Percentiles rank a stretch among this genome's conserved stretches.
Conservation (phyloP, 2,888 invertebrate genomes). For the Lacanobia wlatinum region DNA sequence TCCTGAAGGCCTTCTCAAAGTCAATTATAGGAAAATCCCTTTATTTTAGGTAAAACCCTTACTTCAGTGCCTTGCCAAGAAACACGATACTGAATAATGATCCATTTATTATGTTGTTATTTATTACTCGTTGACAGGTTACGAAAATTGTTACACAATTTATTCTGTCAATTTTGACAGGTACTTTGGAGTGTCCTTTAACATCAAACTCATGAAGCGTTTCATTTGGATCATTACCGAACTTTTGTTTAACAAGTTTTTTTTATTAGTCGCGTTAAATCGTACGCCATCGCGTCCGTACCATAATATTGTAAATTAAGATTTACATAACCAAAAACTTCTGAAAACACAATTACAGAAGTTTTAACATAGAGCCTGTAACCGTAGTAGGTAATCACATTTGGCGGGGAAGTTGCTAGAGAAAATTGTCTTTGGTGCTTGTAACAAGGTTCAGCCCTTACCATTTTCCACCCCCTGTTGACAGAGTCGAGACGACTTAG, state of each 20-base stretch:
- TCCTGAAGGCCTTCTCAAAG: conserved; percentile 21
- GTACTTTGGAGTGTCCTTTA: conserved; percentile 5
- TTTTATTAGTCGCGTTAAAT: conserved; percentile 62
- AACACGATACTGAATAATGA: conserved; percentile 39
- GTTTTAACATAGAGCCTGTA: conserved; percentile 85
- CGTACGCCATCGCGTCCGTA: conserved; percentile 67
- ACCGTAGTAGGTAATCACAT: conserved; percentile 85
- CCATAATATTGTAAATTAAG: conserved; percentile 82
- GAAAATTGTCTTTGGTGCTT: conserved; percentile 85
- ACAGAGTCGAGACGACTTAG: conserved; percentile 50
- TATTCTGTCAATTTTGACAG: conserved; percentile 32
- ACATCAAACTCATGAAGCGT: conserved; percentile 31
- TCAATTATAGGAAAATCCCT: conserved; percentile 45
- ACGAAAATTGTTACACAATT: conserved; percentile 44
- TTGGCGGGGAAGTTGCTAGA: conserved; percentile 83
- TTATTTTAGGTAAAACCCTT: conserved; percentile 34
- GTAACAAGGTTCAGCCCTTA: conserved; percentile 80
- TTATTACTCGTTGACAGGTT: conserved; percentile 35
- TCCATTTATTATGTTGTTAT: conserved; percentile 35
- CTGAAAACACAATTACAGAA: conserved; percentile 87
- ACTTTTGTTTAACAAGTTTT: conserved; percentile 57
- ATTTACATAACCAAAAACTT: conserved; percentile 86
- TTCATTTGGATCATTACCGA: conserved; percentile 52
- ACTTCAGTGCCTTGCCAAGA: conserved; percentile 20
- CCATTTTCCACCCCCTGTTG: conserved; percentile 64